Percentiles rank a stretch among this genome's conserved stretches.
Evolutionary conservation across 2,797 vertebrate species (phyloP).

Genomic region (Distichodus sexfasciatus): DNA sequence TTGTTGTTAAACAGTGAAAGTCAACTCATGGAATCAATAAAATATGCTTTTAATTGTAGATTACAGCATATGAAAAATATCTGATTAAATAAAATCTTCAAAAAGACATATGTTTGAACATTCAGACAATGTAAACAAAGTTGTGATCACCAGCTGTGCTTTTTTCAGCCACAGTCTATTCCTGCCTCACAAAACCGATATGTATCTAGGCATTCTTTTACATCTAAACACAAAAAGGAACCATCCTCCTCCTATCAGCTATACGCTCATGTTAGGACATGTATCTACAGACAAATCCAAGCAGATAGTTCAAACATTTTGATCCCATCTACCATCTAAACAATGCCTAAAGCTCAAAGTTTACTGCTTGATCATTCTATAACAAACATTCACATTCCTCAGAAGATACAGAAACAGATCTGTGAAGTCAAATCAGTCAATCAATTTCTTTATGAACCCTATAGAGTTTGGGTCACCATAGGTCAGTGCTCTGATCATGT

Average conservation of each 20-base stretch:
- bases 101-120: conserved; percentile 25
- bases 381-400: too few species aligned
- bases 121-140: conserved; percentile 15
- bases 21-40: conserved; percentile 19
- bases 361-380: neutral
- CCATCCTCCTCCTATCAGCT: too few species aligned
- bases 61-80: conserved; percentile 35
- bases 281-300: too few species aligned
- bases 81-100: conserved; percentile 27
- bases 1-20: neutral
- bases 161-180: neutral
- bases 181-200: neutral
- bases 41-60: conserved; percentile 49
- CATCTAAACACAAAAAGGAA: too few species aligned
- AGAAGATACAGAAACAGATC: too few species aligned
- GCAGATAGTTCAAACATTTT: too few species aligned
- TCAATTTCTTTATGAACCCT: neutral
- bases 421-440: too few species aligned
- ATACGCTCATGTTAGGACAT: too few species aligned
- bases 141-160: neutral
- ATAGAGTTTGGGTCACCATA: neutral
- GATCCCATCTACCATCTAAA: too few species aligned
- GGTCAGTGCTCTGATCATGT: neutral
- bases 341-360: too few species aligned
- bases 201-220: neutral